A percentile compares a stretch with the other conserved stretches of the same genome.
Evolutionary conservation across 2,113 vertebrate genomes (phyloP).

Genomic region (Centropristis striata): DNA sequence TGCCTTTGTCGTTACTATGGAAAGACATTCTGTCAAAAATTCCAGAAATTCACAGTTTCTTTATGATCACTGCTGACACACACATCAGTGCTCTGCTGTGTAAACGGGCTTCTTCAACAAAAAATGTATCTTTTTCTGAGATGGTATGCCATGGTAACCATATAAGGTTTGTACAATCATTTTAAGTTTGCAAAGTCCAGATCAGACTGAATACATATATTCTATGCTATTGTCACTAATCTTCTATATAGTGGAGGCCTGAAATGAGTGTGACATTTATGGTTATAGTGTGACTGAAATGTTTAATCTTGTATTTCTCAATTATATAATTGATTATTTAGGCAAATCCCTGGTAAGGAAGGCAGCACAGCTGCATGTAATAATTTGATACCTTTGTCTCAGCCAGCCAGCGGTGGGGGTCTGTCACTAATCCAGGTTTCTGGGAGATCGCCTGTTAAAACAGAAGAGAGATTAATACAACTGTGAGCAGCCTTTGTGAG

Average conservation of each 20-base stretch:
- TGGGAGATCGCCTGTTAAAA: conserved; percentile 88
- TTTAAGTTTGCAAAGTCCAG: not conserved
- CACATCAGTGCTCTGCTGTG: conserved; percentile 2
- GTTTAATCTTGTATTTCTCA: conserved; percentile 20
- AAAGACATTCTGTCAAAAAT: conserved; percentile 1
- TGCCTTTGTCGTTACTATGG: not conserved
- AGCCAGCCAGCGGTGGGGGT: conserved; percentile 93
- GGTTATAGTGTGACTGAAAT: not conserved
- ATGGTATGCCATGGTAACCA: not conserved
- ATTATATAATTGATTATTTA: conserved; percentile 13
- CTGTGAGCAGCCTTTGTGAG: conserved; percentile 18
- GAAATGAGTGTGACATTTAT: not conserved
- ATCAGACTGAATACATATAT: not conserved
- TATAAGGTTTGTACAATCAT: not conserved
- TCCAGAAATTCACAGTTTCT: conserved; percentile 17
- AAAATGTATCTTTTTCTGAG: conserved; percentile 6
- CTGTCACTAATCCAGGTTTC: conserved; percentile 86
- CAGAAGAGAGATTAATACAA: conserved; percentile 35
- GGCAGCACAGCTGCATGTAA: not conserved
- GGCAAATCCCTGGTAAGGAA: not conserved
- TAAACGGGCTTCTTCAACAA: conserved; percentile 2
- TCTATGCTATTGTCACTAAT: not conserved
- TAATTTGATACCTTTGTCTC: conserved; percentile 92
- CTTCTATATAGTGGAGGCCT: not conserved
- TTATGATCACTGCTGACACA: not conserved